Evolutionary conservation across 2,797 vertebrate genomes (phyloP).

Genomic region (Acipenser transmontanus): DNA sequence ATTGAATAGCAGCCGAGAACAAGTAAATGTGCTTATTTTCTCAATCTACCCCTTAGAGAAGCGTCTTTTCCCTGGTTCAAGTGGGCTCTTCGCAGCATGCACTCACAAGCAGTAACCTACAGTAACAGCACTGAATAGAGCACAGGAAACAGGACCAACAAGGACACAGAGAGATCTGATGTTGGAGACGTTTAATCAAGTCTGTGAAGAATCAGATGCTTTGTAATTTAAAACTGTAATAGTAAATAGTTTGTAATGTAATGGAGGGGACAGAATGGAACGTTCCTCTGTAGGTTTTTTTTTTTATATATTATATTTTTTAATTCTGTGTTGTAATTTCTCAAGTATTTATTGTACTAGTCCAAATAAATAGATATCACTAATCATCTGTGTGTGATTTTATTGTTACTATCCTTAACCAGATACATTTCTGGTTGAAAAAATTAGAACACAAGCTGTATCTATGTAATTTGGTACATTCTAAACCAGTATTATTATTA

Average conservation of each 20-base stretch:
- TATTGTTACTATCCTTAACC: not conserved
- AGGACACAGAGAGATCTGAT: constrained; percentile 27
- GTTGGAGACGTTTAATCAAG: constrained; percentile 49
- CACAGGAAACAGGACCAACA: constrained; percentile 22
- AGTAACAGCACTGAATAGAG: constrained; percentile 11
- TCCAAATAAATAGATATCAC: constrained; percentile 51
- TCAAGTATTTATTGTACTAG: constrained; percentile 47
- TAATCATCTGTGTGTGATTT: constrained; percentile 21
- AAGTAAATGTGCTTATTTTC: no score
- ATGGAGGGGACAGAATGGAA: constrained; percentile 27
- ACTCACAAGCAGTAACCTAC: constrained; percentile 25
- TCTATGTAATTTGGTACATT: no score
- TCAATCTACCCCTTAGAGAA: no score
- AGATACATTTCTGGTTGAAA: not conserved
- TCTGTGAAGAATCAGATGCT: constrained; percentile 53
- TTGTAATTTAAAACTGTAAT: constrained; percentile 25
- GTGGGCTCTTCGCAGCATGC: constrained; percentile 10
- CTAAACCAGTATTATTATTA: no score
- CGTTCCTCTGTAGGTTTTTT: constrained; percentile 24
- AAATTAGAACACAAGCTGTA: not conserved
- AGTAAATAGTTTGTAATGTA: constrained; percentile 23
- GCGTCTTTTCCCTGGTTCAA: no score
- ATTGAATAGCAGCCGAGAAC: no score
- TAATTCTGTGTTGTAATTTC: constrained; percentile 38
- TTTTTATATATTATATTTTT: constrained; percentile 21